Evolutionary conservation across 2,888 invertebrate genomes (phyloP), one percentile per base, ranked within the genome.

Genomic region (Cerceris rybyensis): DNA sequence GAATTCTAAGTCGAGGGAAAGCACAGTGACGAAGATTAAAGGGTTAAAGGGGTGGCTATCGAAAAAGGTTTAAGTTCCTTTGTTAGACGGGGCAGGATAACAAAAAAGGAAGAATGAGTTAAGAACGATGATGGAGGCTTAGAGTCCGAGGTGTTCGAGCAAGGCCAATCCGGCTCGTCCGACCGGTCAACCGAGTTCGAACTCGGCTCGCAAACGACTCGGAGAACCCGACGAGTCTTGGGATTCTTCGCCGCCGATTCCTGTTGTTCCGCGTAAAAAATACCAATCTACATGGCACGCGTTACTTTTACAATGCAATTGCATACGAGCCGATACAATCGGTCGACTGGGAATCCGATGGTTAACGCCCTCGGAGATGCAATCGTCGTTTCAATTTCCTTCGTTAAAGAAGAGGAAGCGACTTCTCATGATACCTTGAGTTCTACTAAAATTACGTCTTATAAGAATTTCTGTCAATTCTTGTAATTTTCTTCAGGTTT

Each of bases 141-240:
- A 78, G 83, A 81, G 80, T 70, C 60, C 65, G 82, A 82, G 83
- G 86, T 83, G 84, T 79, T 84, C 82, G 80, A 72, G 84, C 88
- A 86, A 88, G 87, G 88, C 83, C 84, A 88, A 82, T 86, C 84
- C 82, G 81, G 84, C 83, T 83, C 75, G 86, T 87, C 80, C 87
- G 86, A 88, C 88, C 88, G 87, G 87, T 86, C 88, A 87, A 83
- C 88, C 86, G 76, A 83, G 84, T 83, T 83, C 78, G 81, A 86
- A 85, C 78, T 71, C 81, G 72, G 61, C 82, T 76, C 63, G 76
- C 78, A 66, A 78, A 75, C 82, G 74, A 82, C 84, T 74, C 70
- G 64, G 73, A 61, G 70, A 75, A 66, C 67, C 64, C 65, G 67
- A 59, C 59, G 57, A 49, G 42, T 78, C 64, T 50, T 16, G 49